phyloP scores from a whole-genome alignment of 2,113 vertebrate genomes.

The Melanostigma gelatinosum region DNA sequence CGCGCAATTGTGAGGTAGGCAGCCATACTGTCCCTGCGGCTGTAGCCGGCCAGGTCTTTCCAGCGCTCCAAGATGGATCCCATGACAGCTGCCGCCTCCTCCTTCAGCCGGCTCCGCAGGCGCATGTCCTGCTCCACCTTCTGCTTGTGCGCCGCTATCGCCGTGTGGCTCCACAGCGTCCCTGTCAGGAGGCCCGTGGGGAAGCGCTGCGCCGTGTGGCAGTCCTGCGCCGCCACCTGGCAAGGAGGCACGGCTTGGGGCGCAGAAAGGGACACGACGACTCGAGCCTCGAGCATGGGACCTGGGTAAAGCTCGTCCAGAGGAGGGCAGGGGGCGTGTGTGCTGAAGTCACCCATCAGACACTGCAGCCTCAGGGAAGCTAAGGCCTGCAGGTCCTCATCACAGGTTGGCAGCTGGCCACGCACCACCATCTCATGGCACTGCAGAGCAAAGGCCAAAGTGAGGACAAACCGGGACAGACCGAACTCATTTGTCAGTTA shows the following conservation, averaged over 20 bases:
- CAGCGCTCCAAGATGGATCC: conserved; percentile 90
- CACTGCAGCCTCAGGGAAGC: conserved; percentile 91
- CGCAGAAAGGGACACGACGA: conserved; percentile 76
- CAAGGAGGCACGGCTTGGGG: conserved; percentile 59
- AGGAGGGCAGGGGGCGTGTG: conserved; percentile 84
- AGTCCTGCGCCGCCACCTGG: conserved; percentile 70
- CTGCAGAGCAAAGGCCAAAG: conserved; percentile 67
- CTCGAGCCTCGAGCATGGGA: conserved; percentile 80
- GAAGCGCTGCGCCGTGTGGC: conserved; percentile 74
- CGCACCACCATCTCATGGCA: conserved; percentile 92
- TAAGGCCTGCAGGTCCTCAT: conserved; percentile 89
- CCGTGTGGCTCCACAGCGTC: conserved; percentile 86
- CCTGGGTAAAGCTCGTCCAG: conserved; percentile 88
- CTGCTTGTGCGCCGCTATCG: conserved; percentile 84
- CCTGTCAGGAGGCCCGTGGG: conserved; percentile 86
- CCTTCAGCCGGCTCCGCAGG: conserved; percentile 83
- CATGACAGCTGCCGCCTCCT: conserved; percentile 85
- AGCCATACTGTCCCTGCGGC: conserved; percentile 89
- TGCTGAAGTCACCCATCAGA: conserved; percentile 90
- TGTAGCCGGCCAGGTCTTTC: conserved; percentile 91
- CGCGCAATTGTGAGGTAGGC: conserved; percentile 90
- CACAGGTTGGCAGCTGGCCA: conserved; percentile 88
- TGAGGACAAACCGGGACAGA: conserved; percentile 25
- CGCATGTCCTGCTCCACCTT: conserved; percentile 86
- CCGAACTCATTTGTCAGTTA: conserved; percentile 38